Percentiles rank a stretch among this genome's conserved stretches.
Conservation (phyloP, 2,888 invertebrate genomes). For the Agrotis exclamationis region DNA sequence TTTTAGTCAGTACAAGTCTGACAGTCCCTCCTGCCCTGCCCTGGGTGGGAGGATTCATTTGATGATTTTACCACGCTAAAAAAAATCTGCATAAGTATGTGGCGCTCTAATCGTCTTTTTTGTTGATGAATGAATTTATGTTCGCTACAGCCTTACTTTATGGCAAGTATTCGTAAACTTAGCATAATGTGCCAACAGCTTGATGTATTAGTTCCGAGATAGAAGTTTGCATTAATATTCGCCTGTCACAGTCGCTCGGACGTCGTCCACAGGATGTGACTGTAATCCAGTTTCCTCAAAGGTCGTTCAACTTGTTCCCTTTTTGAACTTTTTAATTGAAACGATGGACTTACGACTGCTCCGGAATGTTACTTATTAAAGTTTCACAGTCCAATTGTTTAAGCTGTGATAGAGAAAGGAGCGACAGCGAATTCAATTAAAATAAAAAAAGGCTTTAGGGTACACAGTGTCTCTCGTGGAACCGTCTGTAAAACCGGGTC, state of each 20-base stretch:
- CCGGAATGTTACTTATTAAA: slow-evolving; percentile 49
- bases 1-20: too few species aligned
- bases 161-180: not conserved
- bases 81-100: too few species aligned
- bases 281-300: slow-evolving; percentile 13
- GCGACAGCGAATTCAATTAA: slow-evolving; percentile 6
- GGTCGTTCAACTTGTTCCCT: slow-evolving; percentile 50
- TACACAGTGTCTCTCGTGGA: too few species aligned
- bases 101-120: too few species aligned
- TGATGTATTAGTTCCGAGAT: slow-evolving; percentile 46
- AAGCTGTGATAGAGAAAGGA: not conserved
- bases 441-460: too few species aligned
- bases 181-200: slow-evolving; percentile 17
- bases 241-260: slow-evolving; percentile 15
- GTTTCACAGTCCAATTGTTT: slow-evolving; percentile 33
- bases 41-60: too few species aligned
- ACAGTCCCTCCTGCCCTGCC: too few species aligned
- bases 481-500: too few species aligned
- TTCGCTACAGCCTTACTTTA: not conserved
- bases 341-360: slow-evolving; percentile 8
- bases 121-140: too few species aligned
- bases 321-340: slow-evolving; percentile 35
- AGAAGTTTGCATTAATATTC: slow-evolving; percentile 39
- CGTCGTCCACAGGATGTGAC: slow-evolving; percentile 14
- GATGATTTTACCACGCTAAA: too few species aligned